Conservation (phyloP, 2,888 invertebrate species). For the Pristionchus fissidentatus region DNA sequence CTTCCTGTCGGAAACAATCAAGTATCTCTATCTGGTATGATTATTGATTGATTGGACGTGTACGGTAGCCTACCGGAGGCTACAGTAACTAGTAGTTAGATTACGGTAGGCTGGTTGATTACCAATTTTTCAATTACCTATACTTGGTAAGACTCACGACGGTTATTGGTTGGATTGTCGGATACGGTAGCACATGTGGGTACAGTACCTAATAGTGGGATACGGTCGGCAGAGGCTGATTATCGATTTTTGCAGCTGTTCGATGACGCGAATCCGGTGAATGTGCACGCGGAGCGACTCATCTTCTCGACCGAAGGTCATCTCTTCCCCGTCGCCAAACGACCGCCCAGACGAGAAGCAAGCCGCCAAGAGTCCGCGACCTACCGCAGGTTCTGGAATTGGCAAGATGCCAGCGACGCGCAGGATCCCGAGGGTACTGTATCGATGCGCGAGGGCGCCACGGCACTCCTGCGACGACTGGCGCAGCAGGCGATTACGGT, state of each 20-base stretch:
- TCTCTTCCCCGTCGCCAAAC: constrained; percentile 78
- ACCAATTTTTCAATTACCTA: no score
- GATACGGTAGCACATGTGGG: not conserved
- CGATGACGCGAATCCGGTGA: constrained; percentile 81
- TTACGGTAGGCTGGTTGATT: no score
- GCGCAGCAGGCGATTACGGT: not conserved
- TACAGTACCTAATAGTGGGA: not conserved
- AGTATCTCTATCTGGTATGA: constrained; percentile 82
- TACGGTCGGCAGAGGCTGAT: not conserved
- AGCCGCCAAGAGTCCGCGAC: no score
- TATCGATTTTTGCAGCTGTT: constrained; percentile 79
- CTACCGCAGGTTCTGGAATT: no score
- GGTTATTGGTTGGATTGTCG: not conserved
- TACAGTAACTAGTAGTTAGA: not conserved
- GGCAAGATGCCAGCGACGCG: not conserved
- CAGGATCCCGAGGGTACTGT: not conserved
- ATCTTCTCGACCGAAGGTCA: constrained; percentile 82
- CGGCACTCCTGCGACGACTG: not conserved
- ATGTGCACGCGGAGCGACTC: constrained; percentile 78
- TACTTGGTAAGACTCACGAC: no score
- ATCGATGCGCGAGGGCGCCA: not conserved
- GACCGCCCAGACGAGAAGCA: not conserved
- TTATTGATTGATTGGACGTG: not conserved
- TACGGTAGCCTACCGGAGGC: not conserved
- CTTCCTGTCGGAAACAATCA: constrained; percentile 82